Evolutionary conservation across 2,797 vertebrate genomes (phyloP), one percentile per base, ranked within the genome.

Genomic region (Corythornis leucogaster): DNA sequence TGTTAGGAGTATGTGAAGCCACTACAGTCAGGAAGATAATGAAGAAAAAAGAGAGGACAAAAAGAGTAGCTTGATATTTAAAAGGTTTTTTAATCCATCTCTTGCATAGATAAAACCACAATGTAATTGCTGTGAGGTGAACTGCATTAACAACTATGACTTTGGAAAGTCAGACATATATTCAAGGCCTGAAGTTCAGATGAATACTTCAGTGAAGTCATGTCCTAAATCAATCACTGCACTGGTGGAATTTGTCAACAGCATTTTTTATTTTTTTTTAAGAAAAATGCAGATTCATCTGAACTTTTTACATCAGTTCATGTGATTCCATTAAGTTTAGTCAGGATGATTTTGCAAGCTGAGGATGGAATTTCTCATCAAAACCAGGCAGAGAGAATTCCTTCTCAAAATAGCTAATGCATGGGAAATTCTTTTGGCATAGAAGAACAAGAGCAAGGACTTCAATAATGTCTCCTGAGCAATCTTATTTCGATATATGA

Each of bases 111-210:
- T 85, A 75, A 95, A 96, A 93, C 87, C 94, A 90, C 90, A 82
- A 22, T 21, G 31, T 92, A 94, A 95, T 94, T 96, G 68, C 87
- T 85, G 54, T 40, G 43, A 51, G 90, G 93, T 85, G 76, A 92
- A 82, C n/a, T 90, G 64, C 79, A 85, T 95, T 93, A 93, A 19
- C 73, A 93, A 26, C 43, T 26, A 26, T 15, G 58, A 90, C 84
- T 93, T 94, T 93, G 88, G 92, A 95, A 95, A 94, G 59, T 40
- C 76, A 90, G 81, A 81, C 92, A 94, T 75, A 64, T 11, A 55
- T 40, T 87, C 73, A 91, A 94, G 68, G 54, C 62, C 64, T 92
- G 84, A 93, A 92, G 58, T 45, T 74, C 64, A 91, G 54, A 92
- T 94, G 83, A 85, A 51, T 88, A 42, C 14, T 87, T 68, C 33